Conservation (phyloP, 2,797 vertebrate genomes). For the Delichon dasypus region DNA sequence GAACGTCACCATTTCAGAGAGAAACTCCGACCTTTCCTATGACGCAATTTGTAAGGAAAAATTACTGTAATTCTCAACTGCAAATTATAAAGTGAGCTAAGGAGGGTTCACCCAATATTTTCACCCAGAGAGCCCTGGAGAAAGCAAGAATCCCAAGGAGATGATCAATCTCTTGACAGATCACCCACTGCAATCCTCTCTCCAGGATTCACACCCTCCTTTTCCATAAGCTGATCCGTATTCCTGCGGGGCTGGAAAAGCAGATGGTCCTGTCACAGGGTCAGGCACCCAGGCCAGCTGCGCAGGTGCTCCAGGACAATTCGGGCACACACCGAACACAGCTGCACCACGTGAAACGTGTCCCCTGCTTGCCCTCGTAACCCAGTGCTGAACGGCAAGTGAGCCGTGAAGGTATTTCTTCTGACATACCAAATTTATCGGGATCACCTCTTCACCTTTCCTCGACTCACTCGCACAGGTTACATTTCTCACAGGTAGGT, state of each 20-base stretch:
- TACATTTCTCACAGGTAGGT: not conserved
- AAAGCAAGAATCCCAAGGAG: not conserved
- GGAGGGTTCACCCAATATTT: not conserved
- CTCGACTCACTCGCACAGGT: not conserved
- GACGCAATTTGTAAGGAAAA: not conserved
- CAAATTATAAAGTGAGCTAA: not conserved
- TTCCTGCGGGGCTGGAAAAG: not conserved
- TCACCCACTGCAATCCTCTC: not conserved
- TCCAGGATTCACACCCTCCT: not conserved
- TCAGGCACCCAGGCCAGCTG: not conserved
- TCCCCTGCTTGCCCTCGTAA: not conserved
- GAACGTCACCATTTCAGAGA: not conserved
- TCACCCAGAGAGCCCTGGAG: not conserved
- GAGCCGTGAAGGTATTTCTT: not conserved
- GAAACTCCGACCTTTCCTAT: not conserved
- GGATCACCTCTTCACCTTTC: not conserved
- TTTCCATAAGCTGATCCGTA: not conserved
- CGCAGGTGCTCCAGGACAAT: not conserved
- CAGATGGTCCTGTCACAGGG: fast-evolving
- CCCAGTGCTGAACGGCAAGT: not conserved
- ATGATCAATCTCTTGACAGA: not conserved
- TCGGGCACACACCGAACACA: not conserved
- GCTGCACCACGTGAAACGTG: fast-evolving
- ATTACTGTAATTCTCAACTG: not conserved
- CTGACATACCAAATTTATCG: not conserved